A percentile compares a stretch with the other conserved stretches of the same genome.
phyloP scores from a whole-genome alignment of 2,797 vertebrate species.

The Trachops cirrhosus region DNA sequence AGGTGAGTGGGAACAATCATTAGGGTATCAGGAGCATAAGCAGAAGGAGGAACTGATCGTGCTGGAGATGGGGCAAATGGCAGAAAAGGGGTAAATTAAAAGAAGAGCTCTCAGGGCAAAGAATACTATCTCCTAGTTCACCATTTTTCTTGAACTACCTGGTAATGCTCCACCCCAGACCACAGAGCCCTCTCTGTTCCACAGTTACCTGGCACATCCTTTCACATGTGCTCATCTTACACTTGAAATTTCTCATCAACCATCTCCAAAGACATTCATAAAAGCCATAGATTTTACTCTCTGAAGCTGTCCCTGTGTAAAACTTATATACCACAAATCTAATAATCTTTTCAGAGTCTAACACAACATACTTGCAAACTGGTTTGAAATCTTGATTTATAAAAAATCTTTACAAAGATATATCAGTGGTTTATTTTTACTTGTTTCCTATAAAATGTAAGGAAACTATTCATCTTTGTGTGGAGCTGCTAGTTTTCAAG shows the following conservation, averaged over 20 bases:
- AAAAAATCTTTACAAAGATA: background rate
- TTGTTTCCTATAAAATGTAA: background rate
- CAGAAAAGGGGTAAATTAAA: background rate
- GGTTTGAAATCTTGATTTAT: background rate
- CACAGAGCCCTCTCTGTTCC: background rate
- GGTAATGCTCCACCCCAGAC: background rate
- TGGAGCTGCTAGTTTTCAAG: slow-evolving; percentile 24
- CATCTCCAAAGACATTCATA: background rate
- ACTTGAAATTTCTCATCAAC: background rate
- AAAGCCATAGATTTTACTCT: background rate
- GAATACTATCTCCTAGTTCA: background rate
- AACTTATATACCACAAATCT: background rate
- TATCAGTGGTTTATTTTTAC: background rate
- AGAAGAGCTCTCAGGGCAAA: background rate
- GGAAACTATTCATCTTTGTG: slow-evolving; percentile 2
- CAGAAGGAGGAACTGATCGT: background rate
- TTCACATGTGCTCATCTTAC: background rate
- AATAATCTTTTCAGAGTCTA: background rate
- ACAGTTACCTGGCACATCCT: background rate
- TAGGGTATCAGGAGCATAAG: background rate
- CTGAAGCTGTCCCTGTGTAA: background rate
- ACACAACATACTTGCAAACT: background rate
- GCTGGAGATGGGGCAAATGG: background rate
- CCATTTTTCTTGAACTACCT: background rate
- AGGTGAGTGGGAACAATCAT: background rate